phyloP scores from a whole-genome alignment of 2,888 invertebrate species.

The Ectemnius cavifrons region DNA sequence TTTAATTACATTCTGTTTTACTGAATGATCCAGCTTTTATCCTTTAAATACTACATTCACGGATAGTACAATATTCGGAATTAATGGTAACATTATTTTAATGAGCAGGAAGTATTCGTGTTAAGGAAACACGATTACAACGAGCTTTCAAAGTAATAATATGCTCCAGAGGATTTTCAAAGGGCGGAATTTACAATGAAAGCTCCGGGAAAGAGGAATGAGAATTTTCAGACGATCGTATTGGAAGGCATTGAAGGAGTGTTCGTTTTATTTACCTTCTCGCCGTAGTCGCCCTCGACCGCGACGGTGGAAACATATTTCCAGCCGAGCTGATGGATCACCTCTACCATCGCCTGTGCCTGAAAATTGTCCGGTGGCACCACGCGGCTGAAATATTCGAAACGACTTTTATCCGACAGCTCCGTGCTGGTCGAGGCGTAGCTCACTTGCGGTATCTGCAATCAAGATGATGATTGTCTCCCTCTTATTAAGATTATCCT shows the following conservation, averaged over 20 bases:
- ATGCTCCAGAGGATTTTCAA: too few species aligned
- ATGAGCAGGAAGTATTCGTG: too few species aligned
- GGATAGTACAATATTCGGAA: too few species aligned
- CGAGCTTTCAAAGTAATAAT: too few species aligned
- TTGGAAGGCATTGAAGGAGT: background rate
- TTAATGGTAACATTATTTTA: too few species aligned
- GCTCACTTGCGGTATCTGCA: constrained; percentile 85
- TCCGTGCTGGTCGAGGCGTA: constrained; percentile 87
- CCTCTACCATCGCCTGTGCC: constrained; percentile 85
- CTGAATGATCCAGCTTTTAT: too few species aligned
- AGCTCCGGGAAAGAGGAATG: too few species aligned
- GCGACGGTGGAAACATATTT: constrained; percentile 88
- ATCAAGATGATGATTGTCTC: constrained; percentile 41
- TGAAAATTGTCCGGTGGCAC: constrained; percentile 87
- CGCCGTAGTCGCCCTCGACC: constrained; percentile 88
- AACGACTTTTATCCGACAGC: constrained; percentile 84
- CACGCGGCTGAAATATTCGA: constrained; percentile 85
- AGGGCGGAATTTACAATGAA: too few species aligned
- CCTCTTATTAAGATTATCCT: background rate
- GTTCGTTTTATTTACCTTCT: constrained; percentile 79
- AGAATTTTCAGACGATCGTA: too few species aligned
- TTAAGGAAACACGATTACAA: too few species aligned
- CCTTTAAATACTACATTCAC: too few species aligned
- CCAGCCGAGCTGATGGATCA: constrained; percentile 85
- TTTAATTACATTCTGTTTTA: too few species aligned